Percentiles rank a stretch among this genome's conserved stretches.
Evolutionary conservation across 2,888 invertebrate genomes (phyloP).

Genomic region (Diaphora mendica): DNA sequence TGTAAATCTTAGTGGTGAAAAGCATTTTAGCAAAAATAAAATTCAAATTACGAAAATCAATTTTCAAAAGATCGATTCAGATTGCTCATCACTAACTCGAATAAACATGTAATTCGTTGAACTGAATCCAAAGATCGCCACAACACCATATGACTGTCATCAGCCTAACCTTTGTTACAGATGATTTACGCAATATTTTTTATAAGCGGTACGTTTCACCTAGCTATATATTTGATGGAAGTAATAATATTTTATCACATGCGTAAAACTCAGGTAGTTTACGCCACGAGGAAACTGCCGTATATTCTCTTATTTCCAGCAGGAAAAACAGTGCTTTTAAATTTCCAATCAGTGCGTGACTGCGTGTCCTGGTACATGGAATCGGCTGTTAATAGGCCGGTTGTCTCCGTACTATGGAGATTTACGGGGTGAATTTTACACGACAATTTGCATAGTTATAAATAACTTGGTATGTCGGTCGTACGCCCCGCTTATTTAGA

Average conservation of each 20-base stretch:
- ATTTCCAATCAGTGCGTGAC: conserved; percentile 47
- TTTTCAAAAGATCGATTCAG: not conserved
- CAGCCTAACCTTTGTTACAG: not conserved
- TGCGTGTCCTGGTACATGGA: conserved; percentile 34
- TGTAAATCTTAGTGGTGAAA: too few species aligned
- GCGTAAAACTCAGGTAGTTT: not conserved
- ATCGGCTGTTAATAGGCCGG: conserved; percentile 62
- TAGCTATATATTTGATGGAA: not conserved
- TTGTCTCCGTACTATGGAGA: conserved; percentile 65
- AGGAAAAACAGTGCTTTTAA: conserved; percentile 36
- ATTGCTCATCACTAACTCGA: not conserved
- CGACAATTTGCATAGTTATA: conserved; percentile 74
- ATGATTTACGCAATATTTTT: not conserved
- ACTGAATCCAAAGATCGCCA: not conserved
- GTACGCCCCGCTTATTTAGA: conserved; percentile 73
- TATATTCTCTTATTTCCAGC: conserved; percentile 35
- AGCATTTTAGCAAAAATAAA: too few species aligned
- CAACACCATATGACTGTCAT: not conserved
- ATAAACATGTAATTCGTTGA: not conserved
- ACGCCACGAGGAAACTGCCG: conserved; percentile 30
- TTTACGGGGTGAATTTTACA: conserved; percentile 70
- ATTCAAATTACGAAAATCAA: too few species aligned
- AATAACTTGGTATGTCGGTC: conserved; percentile 74
- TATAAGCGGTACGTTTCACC: not conserved
- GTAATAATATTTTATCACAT: conserved; percentile 2